Conservation (phyloP, 1,140 invertebrate genomes). For the Elysia chlorotica region DNA sequence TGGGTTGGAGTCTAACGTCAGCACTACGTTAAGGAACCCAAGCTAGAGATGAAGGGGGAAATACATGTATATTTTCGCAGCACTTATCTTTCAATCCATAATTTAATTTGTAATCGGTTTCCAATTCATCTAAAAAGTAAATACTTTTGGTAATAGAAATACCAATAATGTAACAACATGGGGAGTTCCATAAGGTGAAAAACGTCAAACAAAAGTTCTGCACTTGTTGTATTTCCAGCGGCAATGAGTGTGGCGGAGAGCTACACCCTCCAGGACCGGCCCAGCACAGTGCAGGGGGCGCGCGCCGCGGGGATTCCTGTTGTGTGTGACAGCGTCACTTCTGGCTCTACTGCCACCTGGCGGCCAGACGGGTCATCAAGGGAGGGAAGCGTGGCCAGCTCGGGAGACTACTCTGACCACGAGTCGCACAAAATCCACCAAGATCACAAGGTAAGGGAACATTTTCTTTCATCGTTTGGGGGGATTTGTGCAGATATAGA, state of each 20-base stretch:
- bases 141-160: background rate
- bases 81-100: background rate
- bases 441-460: constrained; percentile 47
- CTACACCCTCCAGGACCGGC: constrained; percentile 41
- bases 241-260: constrained; percentile 33
- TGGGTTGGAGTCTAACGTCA: too few relatives aligned
- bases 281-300: constrained; percentile 37
- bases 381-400: constrained; percentile 51
- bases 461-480: background rate
- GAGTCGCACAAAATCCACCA: constrained; percentile 58
- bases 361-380: constrained; percentile 31
- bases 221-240: background rate
- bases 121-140: background rate
- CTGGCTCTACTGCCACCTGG: background rate
- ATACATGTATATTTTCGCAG: too few relatives aligned
- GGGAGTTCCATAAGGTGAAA: background rate
- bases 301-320: constrained; percentile 51
- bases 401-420: constrained; percentile 57
- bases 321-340: constrained; percentile 30
- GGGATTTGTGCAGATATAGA: too few relatives aligned
- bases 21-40: too few relatives aligned
- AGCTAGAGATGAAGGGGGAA: too few relatives aligned
- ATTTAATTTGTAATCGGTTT: background rate
- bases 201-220: background rate
- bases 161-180: background rate